phyloP scores from a whole-genome alignment of 2,113 vertebrate genomes.

The Pyrgilauda ruficollis region DNA sequence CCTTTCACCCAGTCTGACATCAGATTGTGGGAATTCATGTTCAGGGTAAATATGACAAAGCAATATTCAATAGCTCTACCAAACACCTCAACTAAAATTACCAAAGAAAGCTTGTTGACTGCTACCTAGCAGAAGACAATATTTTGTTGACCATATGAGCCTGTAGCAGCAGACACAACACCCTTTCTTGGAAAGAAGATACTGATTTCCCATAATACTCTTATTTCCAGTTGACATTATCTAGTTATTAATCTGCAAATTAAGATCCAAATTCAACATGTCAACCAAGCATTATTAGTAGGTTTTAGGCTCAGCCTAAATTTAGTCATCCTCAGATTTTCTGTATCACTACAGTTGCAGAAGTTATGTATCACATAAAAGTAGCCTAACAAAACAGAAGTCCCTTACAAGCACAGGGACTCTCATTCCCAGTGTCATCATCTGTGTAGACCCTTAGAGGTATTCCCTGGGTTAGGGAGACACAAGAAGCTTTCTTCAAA shows the following conservation, averaged over 20 bases:
- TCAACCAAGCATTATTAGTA: not conserved
- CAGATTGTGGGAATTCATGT: not conserved
- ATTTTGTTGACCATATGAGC: not conserved
- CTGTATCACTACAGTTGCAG: not conserved
- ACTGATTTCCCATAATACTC: not conserved
- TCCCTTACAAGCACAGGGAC: not conserved
- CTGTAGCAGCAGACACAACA: not conserved
- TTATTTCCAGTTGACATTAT: not conserved
- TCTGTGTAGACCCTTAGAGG: too few relatives aligned
- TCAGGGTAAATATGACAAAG: not conserved
- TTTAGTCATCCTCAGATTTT: not conserved
- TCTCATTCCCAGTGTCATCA: too few relatives aligned
- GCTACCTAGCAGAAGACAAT: not conserved
- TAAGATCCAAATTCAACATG: not conserved
- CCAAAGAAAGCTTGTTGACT: not conserved
- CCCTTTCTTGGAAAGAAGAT: not conserved
- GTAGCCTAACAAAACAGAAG: not conserved
- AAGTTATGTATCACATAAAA: not conserved
- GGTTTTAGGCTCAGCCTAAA: not conserved
- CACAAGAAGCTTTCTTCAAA: too few relatives aligned
- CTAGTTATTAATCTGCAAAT: not conserved
- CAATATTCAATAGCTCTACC: not conserved
- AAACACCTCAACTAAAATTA: not conserved
- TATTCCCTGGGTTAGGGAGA: too few relatives aligned
- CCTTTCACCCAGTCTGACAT: not conserved